These are phyloP conservation scores for Dolichomitus sp. DNA, from an alignment of 2,888 invertebrate species.

Conservation along the genomic window DNA sequence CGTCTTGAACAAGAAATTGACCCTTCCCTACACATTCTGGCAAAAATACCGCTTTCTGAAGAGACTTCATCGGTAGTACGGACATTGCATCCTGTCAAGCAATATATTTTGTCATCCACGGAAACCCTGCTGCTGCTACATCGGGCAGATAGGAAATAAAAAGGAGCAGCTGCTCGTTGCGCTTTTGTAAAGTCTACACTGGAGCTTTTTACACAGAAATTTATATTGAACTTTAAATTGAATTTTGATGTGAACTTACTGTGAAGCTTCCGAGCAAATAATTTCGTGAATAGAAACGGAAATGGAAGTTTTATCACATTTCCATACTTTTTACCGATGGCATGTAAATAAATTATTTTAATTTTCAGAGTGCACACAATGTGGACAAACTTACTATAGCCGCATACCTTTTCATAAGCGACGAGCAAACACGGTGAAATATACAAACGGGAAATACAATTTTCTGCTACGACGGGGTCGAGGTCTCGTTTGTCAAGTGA, in stretches of 20 bases:
- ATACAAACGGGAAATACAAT: conserved; percentile 33
- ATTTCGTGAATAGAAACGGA: neutral
- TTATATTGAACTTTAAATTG: neutral
- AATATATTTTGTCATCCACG: conserved; percentile 47
- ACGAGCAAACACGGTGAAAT: neutral
- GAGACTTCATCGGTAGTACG: conserved; percentile 27
- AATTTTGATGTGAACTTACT: neutral
- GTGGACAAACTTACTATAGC: neutral
- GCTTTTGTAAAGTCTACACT: conserved; percentile 13
- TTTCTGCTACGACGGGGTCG: conserved; percentile 16
- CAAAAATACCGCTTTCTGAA: conserved; percentile 43
- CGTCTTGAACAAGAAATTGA: conserved; percentile 37
- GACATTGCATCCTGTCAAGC: conserved; percentile 29
- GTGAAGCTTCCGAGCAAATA: neutral
- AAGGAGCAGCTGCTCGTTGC: neutral
- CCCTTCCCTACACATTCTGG: conserved; percentile 8
- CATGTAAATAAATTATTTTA: neutral
- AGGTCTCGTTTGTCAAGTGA: conserved; percentile 39
- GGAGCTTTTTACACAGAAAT: neutral
- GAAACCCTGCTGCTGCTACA: neutral
- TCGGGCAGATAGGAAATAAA: conserved; percentile 9
- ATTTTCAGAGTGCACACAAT: neutral
- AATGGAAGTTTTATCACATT: neutral
- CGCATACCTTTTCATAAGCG: conserved; percentile 8
- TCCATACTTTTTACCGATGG: neutral